Percentiles rank a stretch among this genome's conserved stretches.
Evolutionary conservation across 30 jellyfish, hydroid and myxozoan genomes (phyloP).

Genomic region (Thelohanellus kitauei): DNA sequence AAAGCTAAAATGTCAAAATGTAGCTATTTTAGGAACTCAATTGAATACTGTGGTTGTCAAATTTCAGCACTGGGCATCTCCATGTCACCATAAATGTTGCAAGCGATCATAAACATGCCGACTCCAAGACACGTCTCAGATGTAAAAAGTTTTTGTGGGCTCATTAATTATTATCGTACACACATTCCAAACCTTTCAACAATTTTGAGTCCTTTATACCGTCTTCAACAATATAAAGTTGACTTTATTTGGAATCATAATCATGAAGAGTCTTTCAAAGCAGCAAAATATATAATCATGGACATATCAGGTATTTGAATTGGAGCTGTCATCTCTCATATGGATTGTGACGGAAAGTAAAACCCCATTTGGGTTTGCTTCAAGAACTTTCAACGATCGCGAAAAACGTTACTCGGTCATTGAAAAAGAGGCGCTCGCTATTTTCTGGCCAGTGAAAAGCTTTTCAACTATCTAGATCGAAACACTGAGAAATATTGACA

Average conservation of each 20-base stretch:
- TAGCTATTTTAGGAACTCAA: no score
- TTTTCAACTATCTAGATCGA: conserved; percentile 26
- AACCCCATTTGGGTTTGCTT: conserved; percentile 18
- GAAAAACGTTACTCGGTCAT: conserved; percentile 13
- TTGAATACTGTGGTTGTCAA: no score
- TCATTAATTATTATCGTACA: conserved; percentile 1
- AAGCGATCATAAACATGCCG: conserved; percentile 1
- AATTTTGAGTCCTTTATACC: conserved; percentile 1
- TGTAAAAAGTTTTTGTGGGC: conserved; percentile 1
- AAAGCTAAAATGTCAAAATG: no score
- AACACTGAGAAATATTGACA: conserved; percentile 14
- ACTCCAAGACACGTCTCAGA: conserved; percentile 4
- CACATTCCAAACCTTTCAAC: conserved; percentile 2
- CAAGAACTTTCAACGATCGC: conserved; percentile 6
- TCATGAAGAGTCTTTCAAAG: no score
- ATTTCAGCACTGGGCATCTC: no score
- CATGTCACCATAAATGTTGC: no score
- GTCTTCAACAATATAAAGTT: conserved; percentile 1
- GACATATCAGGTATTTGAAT: conserved; percentile 27
- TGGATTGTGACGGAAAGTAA: conserved; percentile 12
- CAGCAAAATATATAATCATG: background rate
- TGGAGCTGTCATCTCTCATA: conserved; percentile 30
- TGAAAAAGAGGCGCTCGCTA: conserved; percentile 26
- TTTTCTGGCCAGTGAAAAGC: conserved; percentile 19
- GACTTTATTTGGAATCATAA: conserved; percentile 1